Evolutionary conservation across 1,140 invertebrate genomes (phyloP).

Genomic region (Harpegnathos saltator): DNA sequence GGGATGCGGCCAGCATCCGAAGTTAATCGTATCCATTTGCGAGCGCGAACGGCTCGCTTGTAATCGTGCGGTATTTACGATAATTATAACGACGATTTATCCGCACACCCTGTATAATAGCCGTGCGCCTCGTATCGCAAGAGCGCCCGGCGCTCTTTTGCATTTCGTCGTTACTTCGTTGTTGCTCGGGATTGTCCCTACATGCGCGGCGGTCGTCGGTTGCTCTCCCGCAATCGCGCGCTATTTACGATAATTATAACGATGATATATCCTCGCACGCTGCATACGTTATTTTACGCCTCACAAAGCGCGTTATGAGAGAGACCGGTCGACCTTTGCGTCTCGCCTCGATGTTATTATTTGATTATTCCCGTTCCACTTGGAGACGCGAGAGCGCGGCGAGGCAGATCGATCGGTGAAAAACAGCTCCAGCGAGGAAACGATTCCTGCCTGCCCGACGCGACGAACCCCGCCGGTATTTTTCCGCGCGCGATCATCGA

Average conservation of each 20-base stretch:
- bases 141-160: no score
- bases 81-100: conserved; percentile 20
- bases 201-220: conserved; percentile 13
- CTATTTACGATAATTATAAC: conserved; percentile 16
- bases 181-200: no score
- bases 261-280: background rate
- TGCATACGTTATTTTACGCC: background rate
- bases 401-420: background rate
- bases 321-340: no score
- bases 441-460: background rate
- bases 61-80: conserved; percentile 2
- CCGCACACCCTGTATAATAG: no score
- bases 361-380: no score
- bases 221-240: background rate
- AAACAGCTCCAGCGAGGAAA: conserved; percentile 2
- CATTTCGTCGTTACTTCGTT: no score
- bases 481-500: background rate
- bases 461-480: conserved; percentile 11
- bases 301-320: background rate
- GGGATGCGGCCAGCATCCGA: background rate
- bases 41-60: background rate
- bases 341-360: no score
- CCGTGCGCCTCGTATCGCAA: background rate
- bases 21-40: conserved; percentile 13
- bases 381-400: no score